Evolutionary conservation across 2,888 invertebrate species (phyloP), one percentile per base, ranked within the genome.

Genomic region (Mactromeris polynyma): DNA sequence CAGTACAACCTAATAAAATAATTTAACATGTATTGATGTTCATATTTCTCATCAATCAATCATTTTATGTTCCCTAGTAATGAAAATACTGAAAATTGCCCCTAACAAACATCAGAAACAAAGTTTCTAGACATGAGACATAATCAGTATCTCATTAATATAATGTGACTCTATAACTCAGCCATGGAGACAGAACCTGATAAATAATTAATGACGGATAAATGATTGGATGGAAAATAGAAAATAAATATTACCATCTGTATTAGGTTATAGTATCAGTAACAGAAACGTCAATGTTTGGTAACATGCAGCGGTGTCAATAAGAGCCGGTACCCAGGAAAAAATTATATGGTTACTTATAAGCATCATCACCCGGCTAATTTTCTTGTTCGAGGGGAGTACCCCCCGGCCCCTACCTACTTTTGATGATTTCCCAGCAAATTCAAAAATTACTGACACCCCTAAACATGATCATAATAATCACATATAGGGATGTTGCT

Each of bases 231-330:
- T 73, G 36, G 73, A 73, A 73, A 33, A 73, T 73, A 73, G 73
- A 40, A 79, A 79, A 79, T 79, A 79, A 79, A 79, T 26, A 79
- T n/a, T 42, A 79, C 79, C 40, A 42, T 79, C 79, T 42, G 79
- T 42, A 79, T 42, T 2, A 36, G 36, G 31, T 77, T 17, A 77
- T 36, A 77, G 38, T 77, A 21, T 33, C 77, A 77, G 38, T 77
- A 7, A 7, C 19, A 77, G 38, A 36, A 77, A 77, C n/a, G n/a
- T n/a, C n/a, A n/a, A n/a, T n/a, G n/a, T n/a, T n/a, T n/a, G n/a
- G n/a, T n/a, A n/a, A n/a, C n/a, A n/a, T n/a, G n/a, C n/a, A n/a
- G n/a, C n/a, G n/a, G n/a, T n/a, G n/a, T n/a, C n/a, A n/a, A n/a
- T n/a, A n/a, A n/a, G n/a, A n/a, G n/a, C n/a, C n/a, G n/a, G 19